Evolutionary conservation across 2,888 invertebrate genomes (phyloP), one percentile per base, ranked within the genome.

Genomic region (Pycnomerus fuliginosus): DNA sequence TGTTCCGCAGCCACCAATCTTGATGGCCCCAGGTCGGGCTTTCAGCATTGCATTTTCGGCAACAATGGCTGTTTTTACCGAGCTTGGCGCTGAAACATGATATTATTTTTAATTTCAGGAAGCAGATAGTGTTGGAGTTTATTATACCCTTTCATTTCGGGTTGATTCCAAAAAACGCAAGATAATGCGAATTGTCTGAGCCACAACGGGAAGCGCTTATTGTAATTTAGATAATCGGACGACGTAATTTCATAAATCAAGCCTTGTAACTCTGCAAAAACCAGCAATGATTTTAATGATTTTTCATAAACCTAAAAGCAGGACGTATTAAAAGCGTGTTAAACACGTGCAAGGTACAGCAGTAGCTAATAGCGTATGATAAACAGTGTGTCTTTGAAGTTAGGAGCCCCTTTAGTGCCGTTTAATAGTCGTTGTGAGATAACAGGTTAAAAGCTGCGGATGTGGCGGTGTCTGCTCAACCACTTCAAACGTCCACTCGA

Each of bases 61-160:
- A 39, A 31, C 39, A 31, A 39, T 23, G 31, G 31, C 25, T 12
- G 22, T 34, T 41, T 41, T 41, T 33, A 41, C 34, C 28, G 41
- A 25, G 33, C 13, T 14, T 12, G 33, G 32, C 50, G 51, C 41
- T 49, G 52, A 57, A 61, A 60, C 58, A 45, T 55, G 50, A 52
- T 52, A 61, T 61, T 61, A 61, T 59, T 60, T 56, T 60, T 60
- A 60, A 60, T 62, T 61, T 58, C 60, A 58, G 62, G 61, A 62
- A 61, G 48, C 58, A 59, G 55, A 56, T 56, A 60, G 53, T 48
- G 56, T 45, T 45, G 51, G 47, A 52, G 44, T 56, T 52, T 54
- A 57, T 58, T 53, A 55, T 20, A 56, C 50, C 53, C 58, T 56
- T 59, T 48, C 52, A 56, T 62, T 59, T 53, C 45, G 52, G 51